Conservation (phyloP, 2,888 invertebrate genomes). For the Meteorus colon region DNA sequence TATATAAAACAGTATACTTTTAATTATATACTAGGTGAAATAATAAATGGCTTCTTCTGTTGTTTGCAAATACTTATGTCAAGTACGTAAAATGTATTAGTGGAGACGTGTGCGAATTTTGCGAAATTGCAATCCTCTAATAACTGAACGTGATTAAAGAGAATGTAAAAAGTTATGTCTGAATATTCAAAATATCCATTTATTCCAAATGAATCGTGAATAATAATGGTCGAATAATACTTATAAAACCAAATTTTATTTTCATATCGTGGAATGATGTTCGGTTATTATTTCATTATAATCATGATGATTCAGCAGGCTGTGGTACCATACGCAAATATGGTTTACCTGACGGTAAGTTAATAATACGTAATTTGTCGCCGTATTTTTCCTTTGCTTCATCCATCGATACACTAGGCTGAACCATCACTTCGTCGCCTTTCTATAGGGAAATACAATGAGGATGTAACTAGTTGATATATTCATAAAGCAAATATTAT, state of each 20-base stretch:
- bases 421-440: constrained; percentile 92
- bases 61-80: constrained; percentile 67
- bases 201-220: neutral
- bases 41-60: constrained; percentile 73
- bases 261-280: constrained; percentile 1
- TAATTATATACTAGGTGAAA: constrained; percentile 71
- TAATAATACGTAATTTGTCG: constrained; percentile 79
- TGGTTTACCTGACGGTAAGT: constrained; percentile 88
- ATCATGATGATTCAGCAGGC: constrained; percentile 66
- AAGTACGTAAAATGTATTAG: constrained; percentile 17
- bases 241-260: neutral
- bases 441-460: constrained; percentile 75
- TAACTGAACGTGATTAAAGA: constrained; percentile 22
- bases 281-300: neutral
- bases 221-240: neutral
- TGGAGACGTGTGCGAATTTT: constrained; percentile 10
- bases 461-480: too few species aligned
- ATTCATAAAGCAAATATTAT: too few species aligned
- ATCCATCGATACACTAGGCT: constrained; percentile 84
- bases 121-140: neutral
- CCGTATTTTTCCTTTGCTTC: constrained; percentile 84
- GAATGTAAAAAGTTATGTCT: constrained; percentile 7
- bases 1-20: constrained; percentile 74
- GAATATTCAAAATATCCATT: constrained; percentile 3
- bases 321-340: constrained; percentile 86